Evolutionary conservation across 92 coral and sea anemone species (phyloP), one percentile per base, ranked within the genome.

Genomic region (Zoanthus sansibaricus): DNA sequence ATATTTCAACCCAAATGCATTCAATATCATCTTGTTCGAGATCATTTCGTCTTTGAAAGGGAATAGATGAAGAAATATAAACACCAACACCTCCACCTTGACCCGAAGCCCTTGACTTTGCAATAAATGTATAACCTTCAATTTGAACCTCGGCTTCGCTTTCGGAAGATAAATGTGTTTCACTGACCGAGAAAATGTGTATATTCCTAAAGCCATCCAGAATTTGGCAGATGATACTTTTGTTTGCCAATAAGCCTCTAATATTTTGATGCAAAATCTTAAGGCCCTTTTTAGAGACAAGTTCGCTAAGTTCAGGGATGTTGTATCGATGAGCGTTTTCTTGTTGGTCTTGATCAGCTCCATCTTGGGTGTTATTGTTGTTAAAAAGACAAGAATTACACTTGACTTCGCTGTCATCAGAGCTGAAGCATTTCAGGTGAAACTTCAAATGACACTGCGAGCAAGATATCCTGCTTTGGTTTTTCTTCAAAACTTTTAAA

Each of bases 121-220:
- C 86, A 83, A 83, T 83, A 64, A 88, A 88, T 72, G 75, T 88
- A 69, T 82, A 88, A 33, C 91, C 88, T 82, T 80, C 59, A 71
- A 64, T 82, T 33, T 88, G 59, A 9, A 49, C 87, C 77, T 79
- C 77, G 83, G 83, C 88, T 74, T 75, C 84, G 61, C 86, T 88
- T 75, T 89, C 86, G 32, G 80, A 25, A 78, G 86, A 74, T 67
- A 86, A 79, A 90, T 86, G 90, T 52, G 93, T 90, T 90, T 90
- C 93, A 66, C 90, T 86, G 66, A 90, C 62, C 72, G 90, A 80
- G 72, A 90, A 79, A 14, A 90, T 86, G 86, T 86, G 85, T 74
- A 86, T 79, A 52, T 58, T 58, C 87, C 74, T 86, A 55, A 82
- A 86, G 86, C 76, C 89, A 69, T 59, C 88, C 18, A 90, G 88